Evolutionary conservation across 2,113 vertebrate genomes (phyloP).

Genomic region (Cygnus atratus): DNA sequence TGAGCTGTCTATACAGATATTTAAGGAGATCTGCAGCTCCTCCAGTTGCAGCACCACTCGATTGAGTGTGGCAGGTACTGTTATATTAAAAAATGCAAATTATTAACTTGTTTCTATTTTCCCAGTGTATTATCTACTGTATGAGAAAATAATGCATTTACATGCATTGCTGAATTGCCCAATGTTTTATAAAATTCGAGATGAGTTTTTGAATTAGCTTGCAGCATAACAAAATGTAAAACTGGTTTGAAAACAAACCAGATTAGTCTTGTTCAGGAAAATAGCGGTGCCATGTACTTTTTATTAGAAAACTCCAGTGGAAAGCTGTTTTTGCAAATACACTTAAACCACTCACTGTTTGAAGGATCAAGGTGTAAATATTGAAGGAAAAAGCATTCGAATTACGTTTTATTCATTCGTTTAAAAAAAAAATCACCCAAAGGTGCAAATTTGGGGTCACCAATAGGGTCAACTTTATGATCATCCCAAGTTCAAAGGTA

Average conservation of each 20-base stretch:
- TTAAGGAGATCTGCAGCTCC: background rate
- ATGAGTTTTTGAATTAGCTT: background rate
- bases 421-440: background rate
- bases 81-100: background rate
- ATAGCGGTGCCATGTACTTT: background rate
- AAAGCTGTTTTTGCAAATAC: background rate
- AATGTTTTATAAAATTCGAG: background rate
- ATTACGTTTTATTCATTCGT: background rate
- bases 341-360: background rate
- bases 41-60: background rate
- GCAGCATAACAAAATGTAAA: background rate
- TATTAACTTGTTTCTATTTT: background rate
- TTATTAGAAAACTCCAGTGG: background rate
- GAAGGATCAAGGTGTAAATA: background rate
- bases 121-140: background rate
- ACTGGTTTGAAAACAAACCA: background rate
- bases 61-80: fast-evolving
- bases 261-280: background rate
- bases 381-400: background rate
- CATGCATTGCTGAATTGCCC: background rate
- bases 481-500: background rate
- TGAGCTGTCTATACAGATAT: background rate
- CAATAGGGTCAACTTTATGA: background rate
- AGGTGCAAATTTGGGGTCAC: background rate
- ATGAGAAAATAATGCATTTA: background rate